These are phyloP conservation scores for Eledona agricola DNA, from an alignment of 2,888 invertebrate genomes.

Conservation along the genomic window DNA sequence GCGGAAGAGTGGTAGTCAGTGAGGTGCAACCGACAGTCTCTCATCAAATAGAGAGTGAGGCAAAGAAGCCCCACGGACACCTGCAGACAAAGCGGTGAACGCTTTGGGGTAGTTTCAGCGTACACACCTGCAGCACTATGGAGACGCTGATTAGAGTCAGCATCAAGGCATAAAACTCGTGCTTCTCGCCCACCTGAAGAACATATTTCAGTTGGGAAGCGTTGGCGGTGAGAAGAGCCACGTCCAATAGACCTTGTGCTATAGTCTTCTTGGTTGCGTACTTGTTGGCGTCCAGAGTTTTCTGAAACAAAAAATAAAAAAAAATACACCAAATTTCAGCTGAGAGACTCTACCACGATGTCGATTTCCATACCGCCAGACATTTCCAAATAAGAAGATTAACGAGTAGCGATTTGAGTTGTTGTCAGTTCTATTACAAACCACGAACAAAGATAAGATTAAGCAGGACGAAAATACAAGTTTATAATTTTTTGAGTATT, in stretches of 20 bases:
- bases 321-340: no score
- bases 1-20: conserved; percentile 76
- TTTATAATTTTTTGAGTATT: no score
- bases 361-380: no score
- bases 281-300: conserved; percentile 83
- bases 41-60: conserved; percentile 76
- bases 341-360: no score
- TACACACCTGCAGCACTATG: conserved; percentile 82
- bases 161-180: conserved; percentile 87
- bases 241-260: conserved; percentile 90
- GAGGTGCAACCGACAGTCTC: conserved; percentile 79
- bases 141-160: conserved; percentile 82
- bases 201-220: conserved; percentile 90
- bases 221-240: conserved; percentile 86
- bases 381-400: no score
- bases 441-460: no score
- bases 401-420: no score
- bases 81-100: conserved; percentile 60
- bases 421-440: no score
- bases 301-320: conserved; percentile 67
- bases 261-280: conserved; percentile 94
- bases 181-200: conserved; percentile 82
- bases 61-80: conserved; percentile 79
- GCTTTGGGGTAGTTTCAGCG: background rate
- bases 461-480: no score